A percentile compares a stretch with the other conserved stretches of the same genome.
Evolutionary conservation across 2,888 invertebrate species (phyloP).

Genomic region (Tenthredo mesomela): DNA sequence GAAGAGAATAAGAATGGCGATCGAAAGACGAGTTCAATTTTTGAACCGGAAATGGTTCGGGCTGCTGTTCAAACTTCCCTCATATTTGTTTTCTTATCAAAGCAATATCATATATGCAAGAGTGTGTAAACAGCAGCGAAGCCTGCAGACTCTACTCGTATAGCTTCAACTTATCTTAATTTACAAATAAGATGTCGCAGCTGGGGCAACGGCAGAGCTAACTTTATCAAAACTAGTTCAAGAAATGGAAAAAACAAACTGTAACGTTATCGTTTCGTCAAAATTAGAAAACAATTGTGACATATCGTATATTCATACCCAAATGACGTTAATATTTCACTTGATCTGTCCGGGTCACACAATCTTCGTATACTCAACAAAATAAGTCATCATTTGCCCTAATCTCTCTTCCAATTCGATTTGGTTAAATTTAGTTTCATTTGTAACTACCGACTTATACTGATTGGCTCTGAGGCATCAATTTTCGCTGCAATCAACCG

Average conservation of each 20-base stretch:
- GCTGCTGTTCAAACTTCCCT: conserved; percentile 1
- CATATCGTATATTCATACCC: not conserved
- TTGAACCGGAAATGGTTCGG: conserved; percentile 13
- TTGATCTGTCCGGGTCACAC: not conserved
- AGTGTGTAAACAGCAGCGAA: conserved; percentile 1
- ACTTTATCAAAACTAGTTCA: conserved; percentile 74
- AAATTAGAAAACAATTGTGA: conserved; percentile 8
- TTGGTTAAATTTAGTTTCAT: conserved; percentile 10
- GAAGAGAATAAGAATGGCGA: not conserved
- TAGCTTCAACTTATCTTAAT: conserved; percentile 31
- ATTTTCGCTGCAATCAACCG: conserved; percentile 23
- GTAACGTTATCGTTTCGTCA: not conserved
- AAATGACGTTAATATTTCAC: not conserved
- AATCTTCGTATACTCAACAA: not conserved
- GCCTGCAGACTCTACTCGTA: not conserved
- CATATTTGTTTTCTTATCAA: conserved; percentile 30
- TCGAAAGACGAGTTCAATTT: not conserved
- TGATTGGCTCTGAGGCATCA: conserved; percentile 22
- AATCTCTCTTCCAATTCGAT: not conserved
- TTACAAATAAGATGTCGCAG: conserved; percentile 8
- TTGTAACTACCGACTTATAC: conserved; percentile 9
- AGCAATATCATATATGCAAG: not conserved
- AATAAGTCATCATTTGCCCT: not conserved
- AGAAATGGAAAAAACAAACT: conserved; percentile 1
- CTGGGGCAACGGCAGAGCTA: conserved; percentile 57